Evolutionary conservation across 2,797 vertebrate species (phyloP), one percentile per base, ranked within the genome.

Genomic region (Sebastes itinus): DNA sequence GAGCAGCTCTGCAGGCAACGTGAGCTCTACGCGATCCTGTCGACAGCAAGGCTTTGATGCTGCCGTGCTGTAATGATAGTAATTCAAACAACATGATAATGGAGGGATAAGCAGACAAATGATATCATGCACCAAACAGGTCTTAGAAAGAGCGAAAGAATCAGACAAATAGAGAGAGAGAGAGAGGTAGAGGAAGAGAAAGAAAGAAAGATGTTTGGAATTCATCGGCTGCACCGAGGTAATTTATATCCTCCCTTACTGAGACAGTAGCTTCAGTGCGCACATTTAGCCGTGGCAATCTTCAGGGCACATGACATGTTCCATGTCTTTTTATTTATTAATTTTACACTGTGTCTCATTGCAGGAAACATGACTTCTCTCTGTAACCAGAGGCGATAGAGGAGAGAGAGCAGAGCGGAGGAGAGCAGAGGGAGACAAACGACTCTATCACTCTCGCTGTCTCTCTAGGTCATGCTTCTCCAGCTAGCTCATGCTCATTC

Each of bases 381-480:
- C 86, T 89, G 88, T 94, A 92, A 94, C 94, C 91, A 88, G 89
- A 85, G 94, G 93, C 92, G 80, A 90, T 88, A 80, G 91, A 89
- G 87, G 92, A 82, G 92, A 91, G 89, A 87, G 87, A 91, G 90
- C 80, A 75, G 87, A 91, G 92, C 69, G 60, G 84, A 84, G 92
- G 84, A 84, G 92, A 90, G 87, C 87, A 78, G 80, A 82, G 90
- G 80, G 89, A 94, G 93, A 93, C 87, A 94, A 94, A 95, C 88
- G 92, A 92, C 94, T 93, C 90, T 89, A 93, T 94, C 92, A 84
- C 84, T 94, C 92, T 86, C 92, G 87, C 91, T 93, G 90, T 94
- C 92, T 95, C 93, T 93, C 89, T 92, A 92, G 92, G 93, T 95
- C 94, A 93, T 92, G 93, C 91, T 95, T 93, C 90, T 93, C 88